phyloP scores from a whole-genome alignment of 2,888 invertebrate species.

The Trissolcus brochymenae region DNA sequence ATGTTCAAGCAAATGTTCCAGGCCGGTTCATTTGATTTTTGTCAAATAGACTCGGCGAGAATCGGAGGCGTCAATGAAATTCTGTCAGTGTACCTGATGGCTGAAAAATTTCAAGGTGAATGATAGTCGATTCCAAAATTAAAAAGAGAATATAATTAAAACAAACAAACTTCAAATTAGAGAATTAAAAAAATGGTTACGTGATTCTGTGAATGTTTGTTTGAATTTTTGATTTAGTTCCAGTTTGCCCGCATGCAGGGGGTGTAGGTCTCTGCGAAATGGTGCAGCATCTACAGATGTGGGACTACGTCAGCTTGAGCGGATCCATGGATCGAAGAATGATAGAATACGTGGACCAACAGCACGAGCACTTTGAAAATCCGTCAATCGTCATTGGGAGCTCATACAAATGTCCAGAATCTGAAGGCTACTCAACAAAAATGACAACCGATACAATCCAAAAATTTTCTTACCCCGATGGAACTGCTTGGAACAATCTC shows the following conservation, averaged over 20 bases:
- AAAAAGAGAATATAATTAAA: neutral
- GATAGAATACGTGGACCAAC: conserved; percentile 92
- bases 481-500: conserved; percentile 84
- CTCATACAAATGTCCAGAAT: conserved; percentile 85
- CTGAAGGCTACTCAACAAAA: conserved; percentile 89
- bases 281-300: conserved; percentile 93
- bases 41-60: conserved; percentile 93
- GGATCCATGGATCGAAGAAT: conserved; percentile 84
- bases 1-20: conserved; percentile 95
- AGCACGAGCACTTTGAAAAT: conserved; percentile 90
- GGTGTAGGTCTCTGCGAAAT: conserved; percentile 95
- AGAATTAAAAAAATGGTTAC: neutral
- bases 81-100: conserved; percentile 91
- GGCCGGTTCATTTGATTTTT: conserved; percentile 87
- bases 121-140: neutral
- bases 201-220: neutral
- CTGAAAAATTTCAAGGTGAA: conserved; percentile 87
- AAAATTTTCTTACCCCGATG: conserved; percentile 86
- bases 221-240: conserved; percentile 79
- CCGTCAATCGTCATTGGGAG: conserved; percentile 85
- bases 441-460: conserved; percentile 83
- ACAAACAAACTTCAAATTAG: neutral
- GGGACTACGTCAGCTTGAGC: conserved; percentile 88
- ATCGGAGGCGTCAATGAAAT: conserved; percentile 94
- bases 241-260: conserved; percentile 96